Base-by-base conservation (phyloP, 2,888 invertebrate genomes). In the Leucophora obtusa region DNA sequence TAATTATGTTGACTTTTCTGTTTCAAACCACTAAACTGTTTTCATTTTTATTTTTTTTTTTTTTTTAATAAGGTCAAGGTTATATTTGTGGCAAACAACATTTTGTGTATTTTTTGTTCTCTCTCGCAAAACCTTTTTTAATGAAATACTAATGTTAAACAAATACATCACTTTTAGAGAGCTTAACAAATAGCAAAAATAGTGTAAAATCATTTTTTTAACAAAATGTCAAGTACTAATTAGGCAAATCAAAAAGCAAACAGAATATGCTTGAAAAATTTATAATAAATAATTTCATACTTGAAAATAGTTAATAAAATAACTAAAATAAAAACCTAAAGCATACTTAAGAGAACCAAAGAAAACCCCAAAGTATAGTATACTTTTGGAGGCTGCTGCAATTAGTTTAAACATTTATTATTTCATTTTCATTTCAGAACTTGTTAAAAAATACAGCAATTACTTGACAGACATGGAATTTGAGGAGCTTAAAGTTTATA, bases 391-490 rank as follows among this genome's bases (percentile, higher is more conserved):
- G 28, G 11, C 14, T n/a, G 17, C 47, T 47, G 18, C 47, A 14
- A 47, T 21, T 50, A 17, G 51, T 47, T 47, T 65, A 33, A 53
- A 15, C 50, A 70, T 65, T 1, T 50, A 70, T 53, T 77, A 43
- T 14, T 47, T 56, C 35, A 15, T 60, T 10, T 1, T 65, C 14
- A 66, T 56, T 47, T 9, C 93, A 96, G 97, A 97, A 91, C 94
- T 96, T 81, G 91, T 97, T 68, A 95, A 95, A 89, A 92, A 95
- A 86, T 97, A 96, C 90, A 94, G 96, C 80, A 94, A 94, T 83
- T 93, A 95, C 85, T 92, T 98, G 86, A 95, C 97, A 63, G 96
- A 96, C 86, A 97, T 95, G 92, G 98, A 98, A 91, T 93, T 95
- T 87, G 94, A 94, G 84, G 98, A 98, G 91, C 94, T 98, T 82